Conservation (phyloP, 2,888 invertebrate species). For the Abrostola tripartita region DNA sequence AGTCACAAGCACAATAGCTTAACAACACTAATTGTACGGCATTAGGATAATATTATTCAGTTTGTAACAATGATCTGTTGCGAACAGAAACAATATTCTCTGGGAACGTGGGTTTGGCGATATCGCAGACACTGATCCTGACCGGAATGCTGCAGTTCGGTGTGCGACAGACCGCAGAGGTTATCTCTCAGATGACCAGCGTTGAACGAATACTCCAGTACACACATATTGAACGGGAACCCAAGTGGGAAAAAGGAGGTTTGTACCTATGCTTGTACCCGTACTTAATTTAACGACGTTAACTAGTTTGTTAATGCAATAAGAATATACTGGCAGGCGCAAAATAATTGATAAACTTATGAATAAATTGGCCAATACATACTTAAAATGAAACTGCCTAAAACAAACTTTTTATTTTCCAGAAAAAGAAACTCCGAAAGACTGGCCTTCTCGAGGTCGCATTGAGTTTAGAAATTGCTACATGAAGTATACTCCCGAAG, state of each 20-base stretch:
- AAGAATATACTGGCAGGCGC: too few relatives aligned
- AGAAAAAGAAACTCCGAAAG: slow-evolving; percentile 86
- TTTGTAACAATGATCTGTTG: slow-evolving; percentile 18
- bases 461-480: slow-evolving; percentile 89
- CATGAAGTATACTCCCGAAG: slow-evolving; percentile 90
- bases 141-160: slow-evolving; percentile 92
- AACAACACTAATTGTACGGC: slow-evolving; percentile 15
- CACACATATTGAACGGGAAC: slow-evolving; percentile 90
- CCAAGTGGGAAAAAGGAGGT: slow-evolving; percentile 86
- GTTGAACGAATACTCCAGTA: slow-evolving; percentile 93
- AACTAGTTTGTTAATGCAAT: too few relatives aligned
- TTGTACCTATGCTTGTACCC: slow-evolving; percentile 23
- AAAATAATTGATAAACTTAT: too few relatives aligned
- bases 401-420: slow-evolving; percentile 43
- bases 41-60: slow-evolving; percentile 16
- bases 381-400: too few relatives aligned
- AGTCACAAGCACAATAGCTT: background rate
- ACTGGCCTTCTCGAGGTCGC: slow-evolving; percentile 91
- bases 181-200: slow-evolving; percentile 91
- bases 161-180: slow-evolving; percentile 91
- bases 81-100: slow-evolving; percentile 83
- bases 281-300: background rate
- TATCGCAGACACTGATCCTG: slow-evolving; percentile 90
- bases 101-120: slow-evolving; percentile 91
- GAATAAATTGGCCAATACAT: too few relatives aligned